Base-by-base conservation (phyloP, 2,888 invertebrate species). In the Aleiodes testaceus region DNA sequence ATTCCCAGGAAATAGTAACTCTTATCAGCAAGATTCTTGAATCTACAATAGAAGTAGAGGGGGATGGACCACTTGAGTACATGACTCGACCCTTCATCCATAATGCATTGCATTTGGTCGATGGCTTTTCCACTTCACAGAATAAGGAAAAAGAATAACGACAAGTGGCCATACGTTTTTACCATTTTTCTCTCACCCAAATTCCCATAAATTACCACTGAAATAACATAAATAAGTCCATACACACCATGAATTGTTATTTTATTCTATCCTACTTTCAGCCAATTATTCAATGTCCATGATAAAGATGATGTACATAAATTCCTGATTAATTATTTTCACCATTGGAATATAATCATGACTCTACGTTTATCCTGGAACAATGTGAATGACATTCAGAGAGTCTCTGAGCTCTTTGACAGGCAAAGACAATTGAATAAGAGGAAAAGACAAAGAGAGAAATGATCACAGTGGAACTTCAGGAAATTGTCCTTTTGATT, bases 51-150 rank as follows among this genome's bases (percentile, higher is more conserved):
- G 63, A 63, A 63, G 22, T n/a, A 20, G 45, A 3, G 16, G 6
- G 0, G 22, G 12, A 18, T 30, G 16, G 9, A 26, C 59, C 45
- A n/a, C 16, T n/a, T 26, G 47, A 52, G 20, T 66, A 71, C 66
- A 66, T 36, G 45, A 36, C 18, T 47, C 7, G 26, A 42, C 45
- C 30, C 18, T 69, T 81, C 75, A 84, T 85, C 72, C 82, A 85
- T 85, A 81, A 85, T 85, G 81, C 84, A 85, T 82, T 77, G 75
- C 83, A 85, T 85, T 85, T 83, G 63, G 72, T 78, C 73, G 80
- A 85, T 84, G 78, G 78, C 76, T 77, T 75, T 79, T 72, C 49
- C 71, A 44, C 59, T 3, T 30, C 11, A 12, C n/a, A 20, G 50
- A n/a, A 12, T 16, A 18, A 6, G 2, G 16, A 47, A 47, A 66